phyloP scores from a whole-genome alignment of 2,113 vertebrate species.

The Zosterops lateralis region DNA sequence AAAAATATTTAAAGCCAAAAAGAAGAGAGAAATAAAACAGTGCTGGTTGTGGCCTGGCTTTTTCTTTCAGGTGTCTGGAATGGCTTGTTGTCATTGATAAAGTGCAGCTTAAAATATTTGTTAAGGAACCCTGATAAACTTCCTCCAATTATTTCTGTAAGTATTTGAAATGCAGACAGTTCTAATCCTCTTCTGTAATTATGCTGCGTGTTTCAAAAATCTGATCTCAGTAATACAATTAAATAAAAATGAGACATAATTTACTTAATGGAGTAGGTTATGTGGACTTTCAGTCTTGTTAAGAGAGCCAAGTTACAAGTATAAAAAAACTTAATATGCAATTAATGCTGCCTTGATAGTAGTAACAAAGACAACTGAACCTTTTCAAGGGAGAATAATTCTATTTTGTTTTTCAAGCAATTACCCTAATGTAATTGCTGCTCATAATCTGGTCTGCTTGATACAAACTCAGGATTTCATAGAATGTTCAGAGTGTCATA shows the following conservation, averaged over 20 bases:
- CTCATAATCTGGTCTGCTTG: not conserved
- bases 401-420: constrained; percentile 28
- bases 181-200: not conserved
- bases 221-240: not conserved
- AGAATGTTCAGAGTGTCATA: not conserved
- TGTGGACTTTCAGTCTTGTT: not conserved
- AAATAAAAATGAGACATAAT: not conserved
- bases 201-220: not conserved
- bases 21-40: not conserved
- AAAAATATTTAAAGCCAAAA: not conserved
- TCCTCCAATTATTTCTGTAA: not conserved
- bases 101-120: not conserved
- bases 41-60: not conserved
- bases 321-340: not conserved
- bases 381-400: constrained; percentile 8
- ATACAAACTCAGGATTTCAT: not conserved
- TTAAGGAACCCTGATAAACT: not conserved
- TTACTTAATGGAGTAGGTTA: not conserved
- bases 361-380: constrained; percentile 23
- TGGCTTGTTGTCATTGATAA: not conserved
- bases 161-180: not conserved
- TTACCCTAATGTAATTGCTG: constrained; percentile 18
- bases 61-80: not conserved
- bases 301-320: not conserved
- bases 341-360: not conserved